A percentile compares a stretch with the other conserved stretches of the same genome.
These are phyloP conservation scores for Harpegnathos saltator DNA, from an alignment of 1,140 invertebrate genomes.

Conservation along the genomic window DNA sequence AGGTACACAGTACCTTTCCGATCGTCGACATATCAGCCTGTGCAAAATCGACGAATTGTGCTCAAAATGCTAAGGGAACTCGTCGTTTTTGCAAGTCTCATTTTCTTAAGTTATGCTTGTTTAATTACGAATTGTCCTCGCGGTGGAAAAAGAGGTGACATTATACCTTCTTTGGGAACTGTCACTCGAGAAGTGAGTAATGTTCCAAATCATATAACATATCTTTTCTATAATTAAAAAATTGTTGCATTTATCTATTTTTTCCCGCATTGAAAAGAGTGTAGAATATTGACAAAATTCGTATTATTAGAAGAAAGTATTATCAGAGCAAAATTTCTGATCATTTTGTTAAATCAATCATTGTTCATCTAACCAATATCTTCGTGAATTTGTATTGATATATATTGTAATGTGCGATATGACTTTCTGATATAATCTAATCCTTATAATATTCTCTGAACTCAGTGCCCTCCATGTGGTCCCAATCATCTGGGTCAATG, in stretches of 20 bases:
- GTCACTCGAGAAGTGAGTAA: conserved; percentile 76
- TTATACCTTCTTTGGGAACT: conserved; percentile 76
- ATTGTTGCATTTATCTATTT: not conserved
- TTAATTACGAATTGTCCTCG: conserved; percentile 87
- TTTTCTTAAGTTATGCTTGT: conserved; percentile 81
- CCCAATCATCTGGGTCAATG: conserved; percentile 85
- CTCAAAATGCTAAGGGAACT: conserved; percentile 65
- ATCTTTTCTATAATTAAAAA: not conserved
- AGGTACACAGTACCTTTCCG: conserved; percentile 69
- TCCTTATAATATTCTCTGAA: conserved; percentile 23
- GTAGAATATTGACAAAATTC: too few species aligned
- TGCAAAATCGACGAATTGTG: not conserved
- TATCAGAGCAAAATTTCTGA: too few species aligned
- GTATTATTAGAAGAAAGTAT: too few species aligned
- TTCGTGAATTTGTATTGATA: not conserved
- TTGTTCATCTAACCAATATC: not conserved
- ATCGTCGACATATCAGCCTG: conserved; percentile 24
- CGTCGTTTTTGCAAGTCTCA: conserved; percentile 64
- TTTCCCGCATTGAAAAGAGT: not conserved
- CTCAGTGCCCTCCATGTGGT: conserved; percentile 85
- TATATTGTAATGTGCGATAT: not conserved
- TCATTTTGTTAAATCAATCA: too few species aligned
- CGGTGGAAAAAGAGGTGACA: conserved; percentile 85
- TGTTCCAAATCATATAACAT: not conserved
- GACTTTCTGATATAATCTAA: not conserved